These are phyloP conservation scores for Ancistrus triradiatus DNA, from an alignment of 2,113 vertebrate genomes.

Conservation along the genomic window DNA sequence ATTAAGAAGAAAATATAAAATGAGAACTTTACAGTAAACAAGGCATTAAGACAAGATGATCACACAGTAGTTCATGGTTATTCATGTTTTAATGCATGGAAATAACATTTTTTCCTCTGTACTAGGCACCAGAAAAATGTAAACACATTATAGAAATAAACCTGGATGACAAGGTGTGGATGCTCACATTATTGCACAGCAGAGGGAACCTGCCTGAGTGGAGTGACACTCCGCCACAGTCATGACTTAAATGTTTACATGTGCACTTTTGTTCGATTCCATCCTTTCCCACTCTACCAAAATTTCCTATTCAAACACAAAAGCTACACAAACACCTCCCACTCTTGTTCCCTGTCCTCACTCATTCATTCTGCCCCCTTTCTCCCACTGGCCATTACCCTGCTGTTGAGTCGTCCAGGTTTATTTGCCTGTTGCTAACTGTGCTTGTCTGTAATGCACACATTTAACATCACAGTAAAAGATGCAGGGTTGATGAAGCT, in stretches of 20 bases:
- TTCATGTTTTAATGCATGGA: slow-evolving; percentile 86
- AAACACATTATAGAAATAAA: slow-evolving; percentile 89
- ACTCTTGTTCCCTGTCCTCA: neutral
- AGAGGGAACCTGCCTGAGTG: slow-evolving; percentile 45
- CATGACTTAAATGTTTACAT: slow-evolving; percentile 8
- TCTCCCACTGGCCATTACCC: neutral
- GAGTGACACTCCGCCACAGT: slow-evolving; percentile 41
- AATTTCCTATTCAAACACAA: neutral
- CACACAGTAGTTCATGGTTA: slow-evolving; percentile 63
- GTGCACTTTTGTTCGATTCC: slow-evolving; percentile 22
- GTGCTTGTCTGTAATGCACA: slow-evolving; percentile 78
- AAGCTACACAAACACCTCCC: neutral
- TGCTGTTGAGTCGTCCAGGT: slow-evolving; percentile 73
- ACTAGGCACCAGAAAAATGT: slow-evolving; percentile 97
- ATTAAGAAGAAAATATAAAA: slow-evolving; percentile 40
- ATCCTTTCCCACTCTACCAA: neutral
- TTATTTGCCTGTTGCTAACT: slow-evolving; percentile 77
- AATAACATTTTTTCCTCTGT: slow-evolving; percentile 78
- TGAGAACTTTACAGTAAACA: slow-evolving; percentile 48
- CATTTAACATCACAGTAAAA: slow-evolving; percentile 80
- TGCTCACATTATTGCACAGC: slow-evolving; percentile 48
- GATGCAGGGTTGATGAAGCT: slow-evolving; percentile 72
- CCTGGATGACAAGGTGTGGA: slow-evolving; percentile 71
- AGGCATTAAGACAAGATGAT: slow-evolving; percentile 57
- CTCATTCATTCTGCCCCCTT: slow-evolving; percentile 4